A percentile compares a stretch with the other conserved stretches of the same genome.
phyloP scores from a whole-genome alignment of 2,888 invertebrate species.

The Euplagia quadripunctaria region DNA sequence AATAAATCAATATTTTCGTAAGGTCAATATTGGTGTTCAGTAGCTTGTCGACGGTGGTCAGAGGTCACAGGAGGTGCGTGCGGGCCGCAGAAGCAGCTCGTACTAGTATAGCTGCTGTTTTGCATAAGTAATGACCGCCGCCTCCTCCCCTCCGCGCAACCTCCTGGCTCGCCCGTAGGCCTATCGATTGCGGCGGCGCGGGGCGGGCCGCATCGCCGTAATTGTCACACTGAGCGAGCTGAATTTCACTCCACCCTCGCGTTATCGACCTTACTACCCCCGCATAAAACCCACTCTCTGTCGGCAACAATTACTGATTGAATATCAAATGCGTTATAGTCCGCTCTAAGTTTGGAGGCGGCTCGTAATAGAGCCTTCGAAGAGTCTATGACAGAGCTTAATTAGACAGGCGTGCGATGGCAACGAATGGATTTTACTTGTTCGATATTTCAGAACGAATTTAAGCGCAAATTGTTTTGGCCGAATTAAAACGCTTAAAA shows the following conservation, averaged over 20 bases:
- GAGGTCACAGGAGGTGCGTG: conserved; percentile 44
- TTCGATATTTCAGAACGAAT: conserved; percentile 75
- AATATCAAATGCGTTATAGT: conserved; percentile 84
- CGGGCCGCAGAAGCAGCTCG: conserved; percentile 54
- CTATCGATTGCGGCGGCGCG: conserved; percentile 91
- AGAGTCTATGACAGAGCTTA: conserved; percentile 87
- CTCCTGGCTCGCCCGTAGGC: conserved; percentile 88
- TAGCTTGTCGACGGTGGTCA: conserved; percentile 27
- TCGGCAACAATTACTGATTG: conserved; percentile 68
- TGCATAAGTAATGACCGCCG: conserved; percentile 84
- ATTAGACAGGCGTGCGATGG: conserved; percentile 85
- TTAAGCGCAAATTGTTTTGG: conserved; percentile 68
- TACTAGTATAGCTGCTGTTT: conserved; percentile 76
- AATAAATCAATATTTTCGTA: conserved; percentile 59
- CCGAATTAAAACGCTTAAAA: conserved; percentile 64
- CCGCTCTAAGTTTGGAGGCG: conserved; percentile 84
- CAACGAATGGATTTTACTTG: conserved; percentile 86
- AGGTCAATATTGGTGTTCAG: conserved; percentile 58
- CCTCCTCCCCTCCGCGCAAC: conserved; percentile 61
- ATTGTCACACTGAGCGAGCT: conserved; percentile 86
- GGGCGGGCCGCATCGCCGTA: conserved; percentile 86
- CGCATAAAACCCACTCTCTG: conserved; percentile 73
- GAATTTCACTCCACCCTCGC: conserved; percentile 75
- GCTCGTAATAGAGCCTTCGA: conserved; percentile 87
- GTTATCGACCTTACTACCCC: conserved; percentile 80